Evolutionary conservation across 2,113 vertebrate species (phyloP).

Genomic region (Callithrix jacchus): DNA sequence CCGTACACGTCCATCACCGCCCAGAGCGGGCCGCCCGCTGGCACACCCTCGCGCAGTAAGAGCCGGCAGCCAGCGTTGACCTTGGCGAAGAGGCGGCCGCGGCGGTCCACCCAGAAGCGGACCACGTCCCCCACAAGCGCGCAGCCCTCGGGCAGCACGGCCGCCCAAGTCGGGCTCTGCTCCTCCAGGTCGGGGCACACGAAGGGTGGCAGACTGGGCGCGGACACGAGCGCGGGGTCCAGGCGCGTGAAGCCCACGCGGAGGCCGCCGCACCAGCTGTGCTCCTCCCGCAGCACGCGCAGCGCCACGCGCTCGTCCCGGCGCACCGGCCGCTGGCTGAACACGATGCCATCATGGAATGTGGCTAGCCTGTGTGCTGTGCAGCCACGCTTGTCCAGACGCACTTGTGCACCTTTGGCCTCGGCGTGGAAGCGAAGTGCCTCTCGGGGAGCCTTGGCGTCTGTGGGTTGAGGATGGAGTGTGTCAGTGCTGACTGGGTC

Average conservation of each 20-base stretch:
- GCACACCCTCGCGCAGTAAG: slow-evolving; percentile 71
- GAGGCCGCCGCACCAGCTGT: slow-evolving; percentile 84
- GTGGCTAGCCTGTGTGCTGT: slow-evolving; percentile 75
- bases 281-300: slow-evolving; percentile 66
- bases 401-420: slow-evolving; percentile 80
- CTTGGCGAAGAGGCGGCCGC: slow-evolving; percentile 74
- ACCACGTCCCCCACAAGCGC: slow-evolving; percentile 74
- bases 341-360: slow-evolving; percentile 87
- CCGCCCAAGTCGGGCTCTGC: slow-evolving; percentile 82
- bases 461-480: background rate
- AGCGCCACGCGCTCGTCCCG: slow-evolving; percentile 82
- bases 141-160: slow-evolving; percentile 56
- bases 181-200: slow-evolving; percentile 86
- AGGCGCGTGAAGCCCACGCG: slow-evolving; percentile 89
- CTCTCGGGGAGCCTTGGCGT: background rate
- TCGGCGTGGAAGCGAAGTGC: slow-evolving; percentile 84
- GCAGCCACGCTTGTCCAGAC: slow-evolving; percentile 69
- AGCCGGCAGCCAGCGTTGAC: background rate
- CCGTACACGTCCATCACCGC: slow-evolving; percentile 91
- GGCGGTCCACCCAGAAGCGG: slow-evolving; percentile 85
- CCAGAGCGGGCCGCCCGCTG: slow-evolving; percentile 84
- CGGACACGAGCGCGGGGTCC: slow-evolving; percentile 69
- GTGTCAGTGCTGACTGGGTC: fast-evolving
- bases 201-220: slow-evolving; percentile 76
- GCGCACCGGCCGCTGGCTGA: slow-evolving; percentile 85